A percentile compares a stretch with the other conserved stretches of the same genome.
phyloP scores from a whole-genome alignment of 2,113 vertebrate genomes.

The Lamprotornis superbus region DNA sequence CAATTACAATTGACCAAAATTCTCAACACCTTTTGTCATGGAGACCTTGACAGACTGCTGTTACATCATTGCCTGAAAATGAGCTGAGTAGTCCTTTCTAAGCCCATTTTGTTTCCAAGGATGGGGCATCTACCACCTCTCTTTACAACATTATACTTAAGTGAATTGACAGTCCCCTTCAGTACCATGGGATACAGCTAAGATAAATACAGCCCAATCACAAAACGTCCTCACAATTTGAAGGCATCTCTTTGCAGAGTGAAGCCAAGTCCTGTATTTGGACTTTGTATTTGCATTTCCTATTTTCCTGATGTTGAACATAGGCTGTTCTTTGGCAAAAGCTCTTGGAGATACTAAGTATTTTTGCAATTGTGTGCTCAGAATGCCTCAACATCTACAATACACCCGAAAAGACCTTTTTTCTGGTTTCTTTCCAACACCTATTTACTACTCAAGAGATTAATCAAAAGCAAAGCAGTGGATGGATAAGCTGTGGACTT shows the following conservation, averaged over 20 bases:
- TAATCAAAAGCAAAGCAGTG: neutral
- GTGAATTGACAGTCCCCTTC: neutral
- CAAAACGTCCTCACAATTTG: neutral
- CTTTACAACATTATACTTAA: neutral
- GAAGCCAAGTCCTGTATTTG: neutral
- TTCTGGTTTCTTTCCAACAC: neutral
- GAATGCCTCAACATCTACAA: neutral
- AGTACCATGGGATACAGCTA: neutral
- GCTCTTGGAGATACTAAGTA: neutral
- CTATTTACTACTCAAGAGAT: neutral
- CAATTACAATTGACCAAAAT: neutral
- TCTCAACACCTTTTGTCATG: neutral
- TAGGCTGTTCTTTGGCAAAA: neutral
- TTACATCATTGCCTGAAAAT: neutral
- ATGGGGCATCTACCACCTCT: neutral
- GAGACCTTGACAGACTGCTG: neutral
- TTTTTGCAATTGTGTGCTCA: neutral
- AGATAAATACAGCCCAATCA: fast-evolving
- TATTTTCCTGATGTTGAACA: neutral
- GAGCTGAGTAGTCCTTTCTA: neutral
- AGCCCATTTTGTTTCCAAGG: neutral
- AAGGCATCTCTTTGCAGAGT: neutral
- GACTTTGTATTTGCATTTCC: too few relatives aligned
- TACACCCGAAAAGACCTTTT: neutral
- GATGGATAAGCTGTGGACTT: neutral